A percentile compares a stretch with the other conserved stretches of the same genome.
Conservation (phyloP, 2,113 vertebrate genomes). For the Phycodurus eques region DNA sequence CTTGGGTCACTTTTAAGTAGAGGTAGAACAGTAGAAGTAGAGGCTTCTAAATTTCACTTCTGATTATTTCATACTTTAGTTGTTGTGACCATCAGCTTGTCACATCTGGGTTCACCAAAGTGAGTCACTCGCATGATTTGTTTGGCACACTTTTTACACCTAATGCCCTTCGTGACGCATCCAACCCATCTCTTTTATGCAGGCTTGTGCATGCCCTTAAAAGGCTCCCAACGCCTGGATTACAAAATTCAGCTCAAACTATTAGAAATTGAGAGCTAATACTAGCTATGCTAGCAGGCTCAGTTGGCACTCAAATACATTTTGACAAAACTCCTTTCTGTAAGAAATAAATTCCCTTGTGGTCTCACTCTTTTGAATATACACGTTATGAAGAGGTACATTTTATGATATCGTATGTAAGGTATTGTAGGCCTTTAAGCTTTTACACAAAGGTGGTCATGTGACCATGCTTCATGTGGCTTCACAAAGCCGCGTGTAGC, state of each 20-base stretch:
- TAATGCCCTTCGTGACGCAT: too few relatives aligned
- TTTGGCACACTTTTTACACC: too few relatives aligned
- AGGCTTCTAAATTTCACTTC: too few relatives aligned
- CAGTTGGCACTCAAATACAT: not conserved
- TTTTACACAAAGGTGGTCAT: constrained; percentile 6
- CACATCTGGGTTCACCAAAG: too few relatives aligned
- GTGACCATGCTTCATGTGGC: not conserved
- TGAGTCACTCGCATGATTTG: too few relatives aligned
- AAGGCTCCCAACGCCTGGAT: too few relatives aligned
- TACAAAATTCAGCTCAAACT: not conserved
- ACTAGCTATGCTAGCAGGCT: not conserved
- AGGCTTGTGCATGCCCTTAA: too few relatives aligned
- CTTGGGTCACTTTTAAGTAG: too few relatives aligned
- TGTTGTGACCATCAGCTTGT: too few relatives aligned
- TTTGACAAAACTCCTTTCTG: not conserved
- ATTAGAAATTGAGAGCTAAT: not conserved
- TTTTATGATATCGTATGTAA: not conserved
- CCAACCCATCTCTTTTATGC: too few relatives aligned
- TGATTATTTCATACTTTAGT: too few relatives aligned
- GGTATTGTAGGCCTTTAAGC: not conserved
- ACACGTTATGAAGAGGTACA: not conserved
- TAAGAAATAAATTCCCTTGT: not conserved
- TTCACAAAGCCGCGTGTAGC: not conserved
- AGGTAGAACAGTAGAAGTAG: too few relatives aligned
- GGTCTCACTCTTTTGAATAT: not conserved